These are phyloP conservation scores for Xylocampa areola DNA, from an alignment of 2,888 invertebrate species.

Conservation along the genomic window DNA sequence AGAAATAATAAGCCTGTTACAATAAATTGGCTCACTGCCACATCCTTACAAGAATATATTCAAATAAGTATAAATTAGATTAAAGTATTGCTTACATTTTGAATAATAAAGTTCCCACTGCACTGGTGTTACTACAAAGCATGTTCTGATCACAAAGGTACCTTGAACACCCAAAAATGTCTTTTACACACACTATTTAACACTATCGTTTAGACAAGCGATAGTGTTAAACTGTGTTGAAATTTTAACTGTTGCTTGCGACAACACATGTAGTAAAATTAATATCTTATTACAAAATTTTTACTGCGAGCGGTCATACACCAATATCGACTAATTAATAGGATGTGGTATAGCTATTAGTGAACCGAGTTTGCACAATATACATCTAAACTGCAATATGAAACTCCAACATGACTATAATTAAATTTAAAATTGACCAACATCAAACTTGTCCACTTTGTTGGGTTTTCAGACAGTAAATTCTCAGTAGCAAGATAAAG, in stretches of 20 bases:
- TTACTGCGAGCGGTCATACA: slow-evolving; percentile 13
- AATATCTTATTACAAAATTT: slow-evolving; percentile 28
- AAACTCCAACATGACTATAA: too few species aligned
- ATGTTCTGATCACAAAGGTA: too few species aligned
- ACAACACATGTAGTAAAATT: slow-evolving; percentile 23
- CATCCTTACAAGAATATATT: slow-evolving; percentile 20
- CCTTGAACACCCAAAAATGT: too few species aligned
- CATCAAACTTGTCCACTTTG: too few species aligned
- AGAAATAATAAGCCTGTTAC: slow-evolving; percentile 34
- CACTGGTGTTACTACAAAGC: background rate
- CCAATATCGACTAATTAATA: slow-evolving; percentile 28
- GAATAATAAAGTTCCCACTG: background rate
- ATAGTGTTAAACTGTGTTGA: slow-evolving; percentile 16
- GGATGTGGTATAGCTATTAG: slow-evolving; percentile 15
- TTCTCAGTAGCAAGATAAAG: too few species aligned
- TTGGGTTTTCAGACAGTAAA: too few species aligned
- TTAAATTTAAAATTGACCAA: too few species aligned
- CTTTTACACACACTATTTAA: too few species aligned
- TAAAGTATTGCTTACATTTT: slow-evolving; percentile 4
- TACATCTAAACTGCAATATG: too few species aligned
- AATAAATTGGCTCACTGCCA: slow-evolving; percentile 39
- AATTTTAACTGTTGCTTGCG: slow-evolving; percentile 19
- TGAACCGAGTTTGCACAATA: slow-evolving; percentile 16
- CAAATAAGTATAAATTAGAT: slow-evolving; percentile 23
- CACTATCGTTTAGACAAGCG: slow-evolving; percentile 1